Conservation (phyloP, 1,140 invertebrate species). For the Neoseiulus cucumeris region DNA sequence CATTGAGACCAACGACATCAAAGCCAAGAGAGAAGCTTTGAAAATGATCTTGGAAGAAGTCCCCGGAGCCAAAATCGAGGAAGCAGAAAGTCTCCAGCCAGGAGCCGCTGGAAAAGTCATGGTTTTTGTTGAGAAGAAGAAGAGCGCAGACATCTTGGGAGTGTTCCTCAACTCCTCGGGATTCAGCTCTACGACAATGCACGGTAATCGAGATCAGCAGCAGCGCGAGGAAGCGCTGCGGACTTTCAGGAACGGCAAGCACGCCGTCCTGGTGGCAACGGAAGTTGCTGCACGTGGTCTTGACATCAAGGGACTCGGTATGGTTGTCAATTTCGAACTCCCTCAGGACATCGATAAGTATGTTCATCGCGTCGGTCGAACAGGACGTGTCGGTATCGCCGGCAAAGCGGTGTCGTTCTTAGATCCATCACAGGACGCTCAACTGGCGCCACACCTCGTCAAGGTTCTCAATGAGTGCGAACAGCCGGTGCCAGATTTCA, state of each 20-base stretch:
- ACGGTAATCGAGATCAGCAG: conserved; percentile 69
- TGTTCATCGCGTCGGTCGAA: conserved; percentile 82
- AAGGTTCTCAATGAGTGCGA: conserved; percentile 36
- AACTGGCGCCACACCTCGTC: conserved; percentile 41
- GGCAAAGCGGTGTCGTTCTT: conserved; percentile 75
- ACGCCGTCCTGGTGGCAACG: conserved; percentile 65
- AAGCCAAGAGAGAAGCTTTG: conserved; percentile 49
- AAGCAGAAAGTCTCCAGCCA: not conserved
- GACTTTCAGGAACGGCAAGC: conserved; percentile 53
- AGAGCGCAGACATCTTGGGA: conserved; percentile 69
- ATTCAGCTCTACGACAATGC: conserved; percentile 63
- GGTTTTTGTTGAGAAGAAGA: conserved; percentile 74
- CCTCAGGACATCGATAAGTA: conserved; percentile 74
- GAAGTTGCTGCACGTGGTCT: conserved; percentile 71
- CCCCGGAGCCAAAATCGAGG: not conserved
- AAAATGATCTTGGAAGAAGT: conserved; percentile 42
- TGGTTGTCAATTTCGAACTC: conserved; percentile 81
- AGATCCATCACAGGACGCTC: conserved; percentile 39
- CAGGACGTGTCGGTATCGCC: conserved; percentile 73
- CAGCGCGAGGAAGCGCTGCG: conserved; percentile 66
- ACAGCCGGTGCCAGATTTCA: not conserved
- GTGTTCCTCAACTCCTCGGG: conserved; percentile 43
- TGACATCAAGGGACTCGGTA: conserved; percentile 57
- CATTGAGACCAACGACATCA: conserved; percentile 42
- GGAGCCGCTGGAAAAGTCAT: conserved; percentile 33